Evolutionary conservation across 2,888 invertebrate species (phyloP), one percentile per base, ranked within the genome.

Genomic region (Agrochola macilenta): DNA sequence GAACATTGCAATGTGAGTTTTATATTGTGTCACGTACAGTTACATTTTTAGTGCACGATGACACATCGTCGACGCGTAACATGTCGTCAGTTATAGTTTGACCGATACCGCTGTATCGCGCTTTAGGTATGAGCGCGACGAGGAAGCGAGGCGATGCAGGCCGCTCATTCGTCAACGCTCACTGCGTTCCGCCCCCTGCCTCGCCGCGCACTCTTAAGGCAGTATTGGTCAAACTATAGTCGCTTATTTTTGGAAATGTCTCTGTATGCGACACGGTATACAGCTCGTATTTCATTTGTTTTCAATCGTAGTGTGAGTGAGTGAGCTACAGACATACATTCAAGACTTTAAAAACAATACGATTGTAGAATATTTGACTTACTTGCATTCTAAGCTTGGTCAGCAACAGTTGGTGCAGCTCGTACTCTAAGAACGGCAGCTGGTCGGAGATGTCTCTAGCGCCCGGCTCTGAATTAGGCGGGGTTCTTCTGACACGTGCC

Each of bases 381-480:
- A 95, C 96, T 94, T 96, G 99, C 84, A 99, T 98, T 94, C 98
- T 98, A 5, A 99, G 96, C 93, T 99, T 99, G 91, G 99, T 99
- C 2, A 99, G 97, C 58, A 99, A 95, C 87, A 99, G 97, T 80
- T 99, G 98, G 94, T 99, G 99, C 68, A 99, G 96, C 93, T 99
- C 99, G 93, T 99, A 99, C 94, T 99, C 99, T 74, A 99, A 95
- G 96, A 99, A 99, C 0, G 99, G 99, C 74, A 99, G 96, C 88
- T 98, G 98, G 96, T 99, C 99, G 1, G 99, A 99, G 79, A 99
- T 98, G 95, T 99, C 99, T 88, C 99, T 98, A 8, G 99, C 99
- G 87, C 98, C 98, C 0, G 98, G 97, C 95, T 99, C 99, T 0
- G 98, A 98, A 20, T 98, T 97, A 12, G 98, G 97, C 87, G 98